Conservation (phyloP, 1,140 invertebrate genomes). For the Papilio machaon region DNA sequence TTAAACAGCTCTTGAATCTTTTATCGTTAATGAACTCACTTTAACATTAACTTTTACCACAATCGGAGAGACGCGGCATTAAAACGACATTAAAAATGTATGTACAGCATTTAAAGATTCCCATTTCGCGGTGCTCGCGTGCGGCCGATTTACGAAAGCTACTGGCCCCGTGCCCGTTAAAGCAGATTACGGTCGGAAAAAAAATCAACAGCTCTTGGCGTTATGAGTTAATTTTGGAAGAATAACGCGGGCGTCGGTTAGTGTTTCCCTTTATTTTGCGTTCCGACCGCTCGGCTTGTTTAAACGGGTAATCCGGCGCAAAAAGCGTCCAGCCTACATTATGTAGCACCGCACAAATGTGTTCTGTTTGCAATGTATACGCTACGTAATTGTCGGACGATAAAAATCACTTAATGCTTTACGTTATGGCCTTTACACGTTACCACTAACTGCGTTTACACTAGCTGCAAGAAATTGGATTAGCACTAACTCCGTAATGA, state of each 20-base stretch:
- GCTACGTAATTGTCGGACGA: conserved; percentile 63
- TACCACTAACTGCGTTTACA: conserved; percentile 57
- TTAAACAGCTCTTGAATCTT: conserved; percentile 63
- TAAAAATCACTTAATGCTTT: conserved; percentile 70
- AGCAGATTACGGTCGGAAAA: conserved; percentile 77
- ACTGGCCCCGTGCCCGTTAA: conserved; percentile 79
- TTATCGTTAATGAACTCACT: conserved; percentile 78
- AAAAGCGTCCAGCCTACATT: conserved; percentile 68
- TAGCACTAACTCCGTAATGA: conserved; percentile 40
- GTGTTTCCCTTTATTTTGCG: conserved; percentile 78
- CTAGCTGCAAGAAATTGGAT: conserved; percentile 40
- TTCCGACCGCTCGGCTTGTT: conserved; percentile 73
- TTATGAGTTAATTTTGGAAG: conserved; percentile 82
- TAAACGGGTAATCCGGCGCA: conserved; percentile 77
- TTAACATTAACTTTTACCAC: conserved; percentile 77
- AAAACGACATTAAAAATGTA: conserved; percentile 79
- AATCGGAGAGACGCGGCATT: conserved; percentile 73
- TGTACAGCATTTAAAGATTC: conserved; percentile 79
- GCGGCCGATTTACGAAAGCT: conserved; percentile 75
- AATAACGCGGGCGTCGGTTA: conserved; percentile 76
- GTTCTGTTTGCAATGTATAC: conserved; percentile 58
- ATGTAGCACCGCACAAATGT: conserved; percentile 67
- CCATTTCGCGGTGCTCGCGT: conserved; percentile 75
- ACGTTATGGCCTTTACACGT: conserved; percentile 55
- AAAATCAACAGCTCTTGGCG: conserved; percentile 77